Evolutionary conservation across 2,888 invertebrate genomes (phyloP).

Genomic region (Oscheius onirici): DNA sequence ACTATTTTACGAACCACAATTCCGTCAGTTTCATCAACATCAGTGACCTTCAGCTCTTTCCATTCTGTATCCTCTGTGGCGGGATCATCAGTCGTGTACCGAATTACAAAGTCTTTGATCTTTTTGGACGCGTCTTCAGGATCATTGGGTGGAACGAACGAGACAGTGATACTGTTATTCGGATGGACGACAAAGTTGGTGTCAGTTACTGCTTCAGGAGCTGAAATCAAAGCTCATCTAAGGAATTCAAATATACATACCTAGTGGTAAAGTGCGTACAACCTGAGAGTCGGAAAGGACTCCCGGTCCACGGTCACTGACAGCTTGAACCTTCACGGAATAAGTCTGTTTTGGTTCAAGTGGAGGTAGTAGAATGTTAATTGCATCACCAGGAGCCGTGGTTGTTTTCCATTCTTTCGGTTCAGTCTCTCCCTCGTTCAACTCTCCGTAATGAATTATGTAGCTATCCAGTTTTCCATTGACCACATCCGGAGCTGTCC

Average conservation of each 20-base stretch:
- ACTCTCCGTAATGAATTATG: slow-evolving; percentile 66
- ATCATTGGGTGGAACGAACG: slow-evolving; percentile 61
- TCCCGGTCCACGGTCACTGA: slow-evolving; percentile 69
- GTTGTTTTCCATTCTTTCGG: slow-evolving; percentile 64
- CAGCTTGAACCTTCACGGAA: slow-evolving; percentile 65
- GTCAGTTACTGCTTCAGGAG: slow-evolving; percentile 43
- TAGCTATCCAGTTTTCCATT: slow-evolving; percentile 68
- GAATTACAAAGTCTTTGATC: slow-evolving; percentile 65
- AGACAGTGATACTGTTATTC: slow-evolving; percentile 66
- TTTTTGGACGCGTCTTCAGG: slow-evolving; percentile 65
- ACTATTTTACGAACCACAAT: slow-evolving; percentile 28
- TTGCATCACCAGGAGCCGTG: slow-evolving; percentile 55
- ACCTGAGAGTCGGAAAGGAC: slow-evolving; percentile 63
- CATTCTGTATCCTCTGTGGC: slow-evolving; percentile 64
- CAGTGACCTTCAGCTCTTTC: slow-evolving; percentile 66
- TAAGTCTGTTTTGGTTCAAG: slow-evolving; percentile 68
- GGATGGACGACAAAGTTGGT: slow-evolving; percentile 58
- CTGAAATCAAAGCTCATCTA: slow-evolving; percentile 35
- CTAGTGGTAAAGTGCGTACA: slow-evolving; percentile 63
- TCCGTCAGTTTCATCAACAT: slow-evolving; percentile 59
- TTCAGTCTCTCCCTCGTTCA: slow-evolving; percentile 58
- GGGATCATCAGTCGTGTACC: slow-evolving; percentile 68
- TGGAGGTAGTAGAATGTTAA: slow-evolving; percentile 56
- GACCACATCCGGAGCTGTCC: slow-evolving; percentile 69
- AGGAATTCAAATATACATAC: slow-evolving; percentile 27